phyloP scores from a whole-genome alignment of 2,113 vertebrate species.

The Myiopsitta monachus region DNA sequence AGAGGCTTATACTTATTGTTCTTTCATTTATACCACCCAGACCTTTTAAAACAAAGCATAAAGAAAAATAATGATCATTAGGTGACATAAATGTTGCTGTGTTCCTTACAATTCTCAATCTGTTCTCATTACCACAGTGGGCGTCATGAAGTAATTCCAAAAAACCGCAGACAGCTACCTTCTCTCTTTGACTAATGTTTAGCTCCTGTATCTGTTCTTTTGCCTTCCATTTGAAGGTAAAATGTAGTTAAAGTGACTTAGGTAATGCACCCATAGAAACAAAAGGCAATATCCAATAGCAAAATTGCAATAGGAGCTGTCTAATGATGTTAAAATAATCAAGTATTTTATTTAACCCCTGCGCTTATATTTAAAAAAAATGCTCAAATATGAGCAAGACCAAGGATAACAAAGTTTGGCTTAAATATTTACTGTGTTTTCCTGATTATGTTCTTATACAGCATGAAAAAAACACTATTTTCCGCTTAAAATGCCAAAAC shows the following conservation, averaged over 20 bases:
- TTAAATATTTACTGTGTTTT: background rate
- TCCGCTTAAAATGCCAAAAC: background rate
- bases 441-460: background rate
- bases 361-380: background rate
- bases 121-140: background rate
- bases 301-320: background rate
- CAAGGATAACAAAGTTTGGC: background rate
- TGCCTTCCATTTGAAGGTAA: background rate
- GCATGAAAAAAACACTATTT: background rate
- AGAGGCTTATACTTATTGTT: background rate
- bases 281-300: background rate
- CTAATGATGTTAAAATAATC: background rate
- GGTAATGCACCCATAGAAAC: rapidly evolving
- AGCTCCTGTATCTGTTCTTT: background rate
- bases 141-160: background rate
- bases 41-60: background rate
- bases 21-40: background rate
- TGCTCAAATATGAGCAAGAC: background rate
- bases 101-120: background rate
- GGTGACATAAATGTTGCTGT: background rate
- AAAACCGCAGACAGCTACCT: background rate
- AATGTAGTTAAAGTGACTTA: background rate
- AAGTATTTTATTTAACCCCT: background rate
- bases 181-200: background rate
- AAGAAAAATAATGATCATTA: background rate